Base-by-base conservation (phyloP, 2,113 vertebrate genomes). In the Madoqua kirkii region DNA sequence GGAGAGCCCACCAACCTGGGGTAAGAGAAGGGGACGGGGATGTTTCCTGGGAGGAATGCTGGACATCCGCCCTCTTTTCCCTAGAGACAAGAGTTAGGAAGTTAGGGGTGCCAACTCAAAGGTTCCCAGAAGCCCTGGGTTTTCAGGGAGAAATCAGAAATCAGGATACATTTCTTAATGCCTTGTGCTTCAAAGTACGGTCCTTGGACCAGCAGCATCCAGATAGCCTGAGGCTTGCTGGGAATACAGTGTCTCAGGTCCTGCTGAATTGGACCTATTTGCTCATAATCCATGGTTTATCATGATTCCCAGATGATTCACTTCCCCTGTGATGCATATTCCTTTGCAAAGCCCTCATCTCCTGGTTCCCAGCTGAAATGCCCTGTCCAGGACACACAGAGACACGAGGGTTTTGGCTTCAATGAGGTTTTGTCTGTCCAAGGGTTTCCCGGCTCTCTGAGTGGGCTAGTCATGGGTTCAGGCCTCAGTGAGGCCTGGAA, bases 1-100 rank as follows among this genome's bases (percentile, higher is more conserved):
- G 17, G 27, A 76, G 29, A 13, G 13, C 19, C 86, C 9, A 4
- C 29, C 29, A 2, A 0, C 2, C 0, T 0, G 13, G 62, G 3
- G 29, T 9, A 14, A 50, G 43, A 36, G 33, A 27, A 85, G 33
- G 67, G 15, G 31, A 5, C 7, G 0, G 7, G 23, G 27, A 4
- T 21, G 60, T 7, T 64, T 64, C 62, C 15, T 64, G 62, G n/a
- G 27, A 12, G 74, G 82, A 21, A 21, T 33, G 5, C 11, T 12
- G 40, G 52, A 7, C 14, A 16, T 52, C 31, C 9, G 27, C 21
- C 60, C 43, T 16, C 31, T 84, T 40, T 92, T 31, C 3, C 36
- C 45, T 60, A 74, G 55, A 89, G 78, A 50, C 4, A 79, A 55
- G 45, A 82, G 36, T 54, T 76, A 19, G 52, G 62, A 43, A 31